Evolutionary conservation across 2,888 invertebrate genomes (phyloP), one percentile per base, ranked within the genome.

Genomic region (Platycheirus rosarum): DNA sequence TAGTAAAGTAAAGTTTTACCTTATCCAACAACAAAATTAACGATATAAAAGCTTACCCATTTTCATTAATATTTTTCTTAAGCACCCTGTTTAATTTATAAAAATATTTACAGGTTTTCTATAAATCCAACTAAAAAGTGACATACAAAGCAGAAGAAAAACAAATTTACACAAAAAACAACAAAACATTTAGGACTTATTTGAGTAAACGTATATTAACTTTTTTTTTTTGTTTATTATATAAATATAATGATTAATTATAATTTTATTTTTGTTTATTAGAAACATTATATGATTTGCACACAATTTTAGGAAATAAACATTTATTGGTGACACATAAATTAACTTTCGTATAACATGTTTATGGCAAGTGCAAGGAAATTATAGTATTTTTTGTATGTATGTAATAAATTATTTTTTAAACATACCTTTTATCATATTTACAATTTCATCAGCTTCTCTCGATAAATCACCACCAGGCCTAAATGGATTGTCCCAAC

Each of bases 401-500:
- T 23, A 4, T 23, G 23, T 8, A 32, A 32, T 9, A 4, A 13
- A 29, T 63, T 68, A 62, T 48, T 75, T 80, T 68, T 77, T 76
- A 26, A 71, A 74, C 85, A 85, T 85, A 91, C 91, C 97, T 92
- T 97, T 97, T 90, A 97, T 97, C 91, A 97, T 93, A 89, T 97
- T 97, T 84, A 98, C 97, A 87, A 98, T 97, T 92, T 97, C 97
- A 91, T 98, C 98, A 23, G 98, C 98, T 91, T 98, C 90, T 87
- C 89, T 87, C 88, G 97, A 97, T 88, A 98, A 92, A 91, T 98
- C 97, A 80, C 98, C 98, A 88, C 97, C 98, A 26, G 98, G 98
- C 89, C 97, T 95, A 93, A 98, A 98, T 73, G 98, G 98, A 91
- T 98, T 98, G 91, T 98, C 98, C 95, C 97, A 97, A 85, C 97